phyloP scores from a whole-genome alignment of 2,797 vertebrate species.

The Parotocinclus haroldoi region DNA sequence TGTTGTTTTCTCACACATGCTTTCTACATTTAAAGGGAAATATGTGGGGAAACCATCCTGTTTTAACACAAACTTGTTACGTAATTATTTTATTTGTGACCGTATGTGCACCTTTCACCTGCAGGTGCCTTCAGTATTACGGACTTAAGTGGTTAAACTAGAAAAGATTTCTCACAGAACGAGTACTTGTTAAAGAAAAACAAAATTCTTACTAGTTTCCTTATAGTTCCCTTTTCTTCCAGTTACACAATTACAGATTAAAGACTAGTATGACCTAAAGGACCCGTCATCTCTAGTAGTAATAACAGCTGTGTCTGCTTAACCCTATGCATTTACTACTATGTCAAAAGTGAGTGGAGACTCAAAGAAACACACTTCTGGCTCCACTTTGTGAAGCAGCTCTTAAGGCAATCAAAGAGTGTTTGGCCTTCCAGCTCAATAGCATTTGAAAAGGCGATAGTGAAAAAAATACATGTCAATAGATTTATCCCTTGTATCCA shows the following conservation, averaged over 20 bases:
- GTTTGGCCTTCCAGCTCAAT: slow-evolving; percentile 39
- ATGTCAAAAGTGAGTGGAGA: slow-evolving; percentile 31
- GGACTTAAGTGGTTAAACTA: too few species aligned
- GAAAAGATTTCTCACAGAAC: too few species aligned
- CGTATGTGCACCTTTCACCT: too few species aligned
- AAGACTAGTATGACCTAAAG: neutral
- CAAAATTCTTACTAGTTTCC: too few species aligned
- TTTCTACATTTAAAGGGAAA: too few species aligned
- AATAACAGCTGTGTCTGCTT: slow-evolving; percentile 18
- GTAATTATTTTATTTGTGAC: too few species aligned
- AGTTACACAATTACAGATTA: neutral
- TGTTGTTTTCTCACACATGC: too few species aligned
- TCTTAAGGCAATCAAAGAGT: slow-evolving; percentile 45
- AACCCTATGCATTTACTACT: slow-evolving; percentile 31
- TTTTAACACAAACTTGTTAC: too few species aligned
- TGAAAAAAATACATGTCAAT: slow-evolving; percentile 42
- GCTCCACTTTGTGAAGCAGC: slow-evolving; percentile 32
- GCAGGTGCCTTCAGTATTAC: too few species aligned
- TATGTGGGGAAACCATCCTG: too few species aligned
- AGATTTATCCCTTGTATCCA: slow-evolving; percentile 34
- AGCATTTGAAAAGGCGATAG: slow-evolving; percentile 37
- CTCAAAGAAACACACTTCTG: slow-evolving; percentile 33
- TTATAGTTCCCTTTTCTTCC: neutral
- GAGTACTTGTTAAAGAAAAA: too few species aligned
- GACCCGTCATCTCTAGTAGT: slow-evolving; percentile 19